phyloP scores from a whole-genome alignment of 1,140 invertebrate genomes.

The Hylaeus anthracinus region DNA sequence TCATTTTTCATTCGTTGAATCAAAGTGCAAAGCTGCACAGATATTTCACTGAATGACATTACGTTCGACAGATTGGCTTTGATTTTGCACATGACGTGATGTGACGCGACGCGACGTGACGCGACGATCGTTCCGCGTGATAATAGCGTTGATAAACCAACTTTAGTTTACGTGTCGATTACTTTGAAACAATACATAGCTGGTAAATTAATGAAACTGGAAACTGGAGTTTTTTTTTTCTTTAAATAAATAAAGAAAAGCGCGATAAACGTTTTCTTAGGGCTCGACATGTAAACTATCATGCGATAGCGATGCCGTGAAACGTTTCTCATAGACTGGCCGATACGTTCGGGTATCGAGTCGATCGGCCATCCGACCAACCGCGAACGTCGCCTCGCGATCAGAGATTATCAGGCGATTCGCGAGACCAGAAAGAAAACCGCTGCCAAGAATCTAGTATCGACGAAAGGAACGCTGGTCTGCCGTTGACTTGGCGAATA shows the following conservation, averaged over 20 bases:
- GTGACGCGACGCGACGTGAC: no score
- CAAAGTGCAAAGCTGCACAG: conserved; percentile 15
- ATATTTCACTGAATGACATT: conserved; percentile 36
- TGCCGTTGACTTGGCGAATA: conserved; percentile 54
- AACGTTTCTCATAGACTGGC: background rate
- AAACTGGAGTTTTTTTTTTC: no score
- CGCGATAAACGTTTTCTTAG: conserved; percentile 10
- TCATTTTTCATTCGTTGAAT: background rate
- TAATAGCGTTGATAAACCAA: conserved; percentile 30
- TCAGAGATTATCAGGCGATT: conserved; percentile 44
- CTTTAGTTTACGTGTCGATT: conserved; percentile 31
- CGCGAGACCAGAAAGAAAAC: conserved; percentile 19
- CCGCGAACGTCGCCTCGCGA: conserved; percentile 22
- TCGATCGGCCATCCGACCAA: conserved; percentile 54
- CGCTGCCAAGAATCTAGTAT: conserved; percentile 42
- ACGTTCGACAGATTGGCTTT: conserved; percentile 42
- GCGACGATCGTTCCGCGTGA: conserved; percentile 19
- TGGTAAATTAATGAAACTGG: background rate
- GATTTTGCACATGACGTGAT: conserved; percentile 34
- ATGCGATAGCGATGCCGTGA: background rate
- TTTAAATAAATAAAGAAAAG: no score
- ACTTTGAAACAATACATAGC: conserved; percentile 15
- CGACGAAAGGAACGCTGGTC: conserved; percentile 35
- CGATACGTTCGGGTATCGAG: conserved; percentile 45
- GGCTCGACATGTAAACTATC: conserved; percentile 18